Base-by-base conservation (phyloP, 2,797 vertebrate species). In the Phoeniculus purpureus region DNA sequence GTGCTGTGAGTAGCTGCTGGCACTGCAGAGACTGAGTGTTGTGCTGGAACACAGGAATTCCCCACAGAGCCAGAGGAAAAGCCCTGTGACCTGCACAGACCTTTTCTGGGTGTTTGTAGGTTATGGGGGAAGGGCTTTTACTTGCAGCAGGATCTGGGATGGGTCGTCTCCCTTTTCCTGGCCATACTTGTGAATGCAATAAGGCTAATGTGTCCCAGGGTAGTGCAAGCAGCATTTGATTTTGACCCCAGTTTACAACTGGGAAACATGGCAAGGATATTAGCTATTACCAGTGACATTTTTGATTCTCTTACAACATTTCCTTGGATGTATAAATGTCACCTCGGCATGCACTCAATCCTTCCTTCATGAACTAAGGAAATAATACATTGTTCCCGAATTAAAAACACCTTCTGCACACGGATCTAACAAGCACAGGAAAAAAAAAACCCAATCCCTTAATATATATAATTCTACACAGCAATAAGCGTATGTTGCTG, bases 291-390 rank as follows among this genome's bases (percentile, higher is more conserved):
- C 79, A 78, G 65, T 78, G 68, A 90, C 73, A 90, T 93, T 93
- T 93, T 81, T 73, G 50, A 32, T 89, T 87, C 92, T 87, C 52
- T 68, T 72, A 60, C 22, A 56, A 81, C 31, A 54, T 89, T 87
- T 85, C 55, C 62, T 67, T 68, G 86, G 59, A 89, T 50, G 58
- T 26, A 77, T 85, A 90, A 94, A 91, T 93, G 72, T 85, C 86
- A 92, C 48, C 78, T 78, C 85, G 94, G 85, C 68, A 77, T 59
- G 75, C 55, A 90, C 40, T 72, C 91, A 88, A 80, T 84, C 86
- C 65, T 85, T 85, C 61, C 68, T 80, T 77, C 43, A 17, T 45
- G 68, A 92, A 80, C 32, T 75, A 83, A 45, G 34, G 61, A 73
- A 94, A 32, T 45, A 90, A 92, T 43, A 17, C 31, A 60, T 56